A percentile compares a stretch with the other conserved stretches of the same genome.
Conservation (phyloP, 2,888 invertebrate species). For the Aproaerema taeniolella region DNA sequence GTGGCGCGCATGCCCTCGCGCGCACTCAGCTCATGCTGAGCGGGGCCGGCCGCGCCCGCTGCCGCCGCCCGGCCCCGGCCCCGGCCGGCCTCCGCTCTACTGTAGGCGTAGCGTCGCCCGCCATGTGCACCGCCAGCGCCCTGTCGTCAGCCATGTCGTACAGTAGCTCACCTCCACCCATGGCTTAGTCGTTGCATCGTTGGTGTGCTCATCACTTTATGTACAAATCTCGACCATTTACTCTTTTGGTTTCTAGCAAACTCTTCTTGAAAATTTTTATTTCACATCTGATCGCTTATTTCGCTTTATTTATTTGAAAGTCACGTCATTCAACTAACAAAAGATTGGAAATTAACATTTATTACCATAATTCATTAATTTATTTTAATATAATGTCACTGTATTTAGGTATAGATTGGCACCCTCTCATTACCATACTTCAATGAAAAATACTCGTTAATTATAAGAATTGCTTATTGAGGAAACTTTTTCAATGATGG, state of each 20-base stretch:
- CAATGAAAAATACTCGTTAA: no score
- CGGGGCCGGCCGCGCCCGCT: not conserved
- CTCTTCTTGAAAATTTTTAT: slow-evolving; percentile 53
- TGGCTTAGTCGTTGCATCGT: slow-evolving; percentile 71
- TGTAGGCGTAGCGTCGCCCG: slow-evolving; percentile 47
- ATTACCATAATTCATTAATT: slow-evolving; percentile 32
- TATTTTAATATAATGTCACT: slow-evolving; percentile 30
- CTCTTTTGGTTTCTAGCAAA: slow-evolving; percentile 46
- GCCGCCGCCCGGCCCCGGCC: not conserved
- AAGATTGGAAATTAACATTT: slow-evolving; percentile 14
- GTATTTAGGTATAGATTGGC: slow-evolving; percentile 56
- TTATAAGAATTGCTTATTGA: no score
- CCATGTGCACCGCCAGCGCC: slow-evolving; percentile 53
- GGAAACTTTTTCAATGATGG: no score
- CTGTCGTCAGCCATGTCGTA: slow-evolving; percentile 63
- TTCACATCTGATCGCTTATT: slow-evolving; percentile 47
- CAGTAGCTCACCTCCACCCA: slow-evolving; percentile 60
- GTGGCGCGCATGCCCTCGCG: slow-evolving; percentile 60
- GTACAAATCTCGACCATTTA: slow-evolving; percentile 47
- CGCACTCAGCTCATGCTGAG: slow-evolving; percentile 46
- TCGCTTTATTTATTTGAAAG: slow-evolving; percentile 38
- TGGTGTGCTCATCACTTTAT: slow-evolving; percentile 54
- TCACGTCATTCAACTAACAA: slow-evolving; percentile 33
- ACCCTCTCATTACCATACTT: slow-evolving; percentile 42
- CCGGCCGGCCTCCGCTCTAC: slow-evolving; percentile 30